Conservation (phyloP, 2,797 vertebrate genomes). For the Esox masquinongy region DNA sequence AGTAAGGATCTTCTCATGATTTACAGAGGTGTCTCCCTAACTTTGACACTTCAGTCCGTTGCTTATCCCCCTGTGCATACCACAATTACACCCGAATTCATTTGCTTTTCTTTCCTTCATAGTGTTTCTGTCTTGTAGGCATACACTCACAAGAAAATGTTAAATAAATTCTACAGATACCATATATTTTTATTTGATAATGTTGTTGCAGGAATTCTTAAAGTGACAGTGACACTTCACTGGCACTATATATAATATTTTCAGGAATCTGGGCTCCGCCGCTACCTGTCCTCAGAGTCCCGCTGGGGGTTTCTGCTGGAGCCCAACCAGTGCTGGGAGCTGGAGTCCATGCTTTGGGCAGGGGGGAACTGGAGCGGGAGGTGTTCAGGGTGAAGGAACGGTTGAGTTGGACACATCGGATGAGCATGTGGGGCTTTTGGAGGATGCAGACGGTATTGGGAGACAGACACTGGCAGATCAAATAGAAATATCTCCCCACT, state of each 20-base stretch:
- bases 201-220: no score
- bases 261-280: no score
- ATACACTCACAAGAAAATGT: no score
- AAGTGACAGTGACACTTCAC: no score
- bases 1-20: neutral
- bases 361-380: neutral
- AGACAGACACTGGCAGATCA: neutral
- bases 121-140: no score
- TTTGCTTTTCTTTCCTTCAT: no score
- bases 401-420: neutral
- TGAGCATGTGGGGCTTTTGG: constrained; percentile 4
- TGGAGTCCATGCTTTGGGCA: neutral
- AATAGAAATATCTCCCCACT: neutral
- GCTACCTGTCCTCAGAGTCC: neutral
- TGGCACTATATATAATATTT: no score
- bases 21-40: neutral
- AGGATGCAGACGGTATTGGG: neutral
- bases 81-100: neutral
- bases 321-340: neutral
- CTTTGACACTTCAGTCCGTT: neutral
- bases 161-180: no score
- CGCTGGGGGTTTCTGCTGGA: neutral
- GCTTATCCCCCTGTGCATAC: neutral
- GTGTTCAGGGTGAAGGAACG: neutral
- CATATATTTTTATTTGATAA: no score